phyloP scores from a whole-genome alignment of 2,888 invertebrate species.

The Neuroscelio doddi region DNA sequence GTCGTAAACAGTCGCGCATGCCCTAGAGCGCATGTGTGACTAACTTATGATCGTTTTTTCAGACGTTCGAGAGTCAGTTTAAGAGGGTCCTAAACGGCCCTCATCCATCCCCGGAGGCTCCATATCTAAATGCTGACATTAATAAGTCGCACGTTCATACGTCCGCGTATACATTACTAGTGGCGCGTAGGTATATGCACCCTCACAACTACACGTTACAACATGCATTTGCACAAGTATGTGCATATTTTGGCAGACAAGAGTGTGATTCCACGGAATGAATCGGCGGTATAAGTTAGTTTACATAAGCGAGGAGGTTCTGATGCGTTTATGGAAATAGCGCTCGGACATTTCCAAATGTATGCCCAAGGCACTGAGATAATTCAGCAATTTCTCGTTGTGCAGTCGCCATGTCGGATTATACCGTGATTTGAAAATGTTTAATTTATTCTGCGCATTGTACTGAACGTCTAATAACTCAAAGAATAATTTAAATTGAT shows the following conservation, averaged over 20 bases:
- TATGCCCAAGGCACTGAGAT: conserved; percentile 54
- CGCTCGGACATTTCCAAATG: conserved; percentile 56
- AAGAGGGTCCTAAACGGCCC: conserved; percentile 55
- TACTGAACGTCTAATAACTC: background rate
- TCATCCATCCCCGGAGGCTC: conserved; percentile 54
- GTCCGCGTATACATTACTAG: conserved; percentile 11
- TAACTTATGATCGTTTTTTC: conserved; percentile 56
- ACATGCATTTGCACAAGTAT: background rate
- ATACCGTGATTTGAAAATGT: conserved; percentile 24
- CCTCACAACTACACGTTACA: no score
- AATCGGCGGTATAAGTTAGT: conserved; percentile 56
- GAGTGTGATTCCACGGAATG: conserved; percentile 41
- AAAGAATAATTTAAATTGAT: background rate
- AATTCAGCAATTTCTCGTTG: conserved; percentile 53
- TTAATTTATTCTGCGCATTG: conserved; percentile 23
- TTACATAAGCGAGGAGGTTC: conserved; percentile 52
- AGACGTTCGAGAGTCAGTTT: conserved; percentile 54
- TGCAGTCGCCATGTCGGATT: conserved; percentile 27
- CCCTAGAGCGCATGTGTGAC: conserved; percentile 53
- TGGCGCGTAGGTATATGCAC: conserved; percentile 14
- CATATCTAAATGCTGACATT: conserved; percentile 65
- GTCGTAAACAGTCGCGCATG: conserved; percentile 1
- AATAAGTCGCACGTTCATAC: conserved; percentile 59
- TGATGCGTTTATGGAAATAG: conserved; percentile 66
- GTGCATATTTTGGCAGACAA: conserved; percentile 13